These are phyloP conservation scores for Cyclophora albipunctata DNA, from an alignment of 2,888 invertebrate species.

Conservation along the genomic window DNA sequence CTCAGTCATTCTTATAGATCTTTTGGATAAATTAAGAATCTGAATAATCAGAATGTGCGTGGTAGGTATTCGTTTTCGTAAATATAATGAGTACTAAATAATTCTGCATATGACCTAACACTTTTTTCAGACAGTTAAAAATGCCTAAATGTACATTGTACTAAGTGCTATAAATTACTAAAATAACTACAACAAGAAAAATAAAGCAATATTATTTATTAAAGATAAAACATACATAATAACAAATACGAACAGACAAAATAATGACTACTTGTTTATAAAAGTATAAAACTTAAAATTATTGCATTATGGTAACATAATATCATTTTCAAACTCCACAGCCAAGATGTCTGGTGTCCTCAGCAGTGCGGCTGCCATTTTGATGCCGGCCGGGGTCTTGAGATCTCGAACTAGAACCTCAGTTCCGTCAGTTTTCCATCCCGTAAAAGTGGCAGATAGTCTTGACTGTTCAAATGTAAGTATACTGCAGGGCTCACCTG, in stretches of 20 bases:
- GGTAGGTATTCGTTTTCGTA: too few species aligned
- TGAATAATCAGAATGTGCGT: too few species aligned
- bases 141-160: neutral
- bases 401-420: slow-evolving; percentile 48
- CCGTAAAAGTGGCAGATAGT: slow-evolving; percentile 43
- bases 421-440: slow-evolving; percentile 50
- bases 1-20: too few species aligned
- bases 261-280: too few species aligned
- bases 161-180: neutral
- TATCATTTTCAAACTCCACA: slow-evolving; percentile 41
- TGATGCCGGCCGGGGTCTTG: slow-evolving; percentile 44
- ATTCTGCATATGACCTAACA: too few species aligned
- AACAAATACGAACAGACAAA: too few species aligned
- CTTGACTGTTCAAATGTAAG: slow-evolving; percentile 51
- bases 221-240: too few species aligned
- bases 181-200: neutral
- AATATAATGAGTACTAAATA: too few species aligned
- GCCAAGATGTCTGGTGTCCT: slow-evolving; percentile 51
- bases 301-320: slow-evolving; percentile 12
- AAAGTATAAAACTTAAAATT: too few species aligned
- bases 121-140: neutral
- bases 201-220: neutral
- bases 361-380: slow-evolving; percentile 45
- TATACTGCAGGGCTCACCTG: slow-evolving; percentile 49
- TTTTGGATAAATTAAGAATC: too few species aligned